These are phyloP conservation scores for Otocyon megalotis DNA, from an alignment of 2,113 vertebrate species.

Conservation along the genomic window DNA sequence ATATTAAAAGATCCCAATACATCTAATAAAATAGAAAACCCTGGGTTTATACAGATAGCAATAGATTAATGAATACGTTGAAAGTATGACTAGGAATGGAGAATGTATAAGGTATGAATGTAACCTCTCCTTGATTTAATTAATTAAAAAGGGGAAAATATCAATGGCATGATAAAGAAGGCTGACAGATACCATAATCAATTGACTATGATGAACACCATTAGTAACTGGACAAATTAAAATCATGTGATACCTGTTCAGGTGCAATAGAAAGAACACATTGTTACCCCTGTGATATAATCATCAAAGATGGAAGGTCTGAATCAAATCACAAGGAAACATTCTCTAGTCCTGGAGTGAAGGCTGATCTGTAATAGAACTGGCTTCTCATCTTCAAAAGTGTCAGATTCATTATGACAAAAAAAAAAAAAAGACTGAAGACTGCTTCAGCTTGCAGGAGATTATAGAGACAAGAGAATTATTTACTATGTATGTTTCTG, in stretches of 20 bases:
- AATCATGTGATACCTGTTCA: neutral
- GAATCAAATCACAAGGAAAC: neutral
- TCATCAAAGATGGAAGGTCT: neutral
- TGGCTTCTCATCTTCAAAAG: neutral
- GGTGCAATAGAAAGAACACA: neutral
- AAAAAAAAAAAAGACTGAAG: neutral
- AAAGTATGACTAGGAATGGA: neutral
- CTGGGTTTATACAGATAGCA: neutral
- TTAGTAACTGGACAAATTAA: neutral
- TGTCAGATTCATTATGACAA: neutral
- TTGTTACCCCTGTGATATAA: neutral
- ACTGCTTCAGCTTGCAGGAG: neutral
- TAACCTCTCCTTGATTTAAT: neutral
- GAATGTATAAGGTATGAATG: neutral
- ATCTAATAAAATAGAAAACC: neutral
- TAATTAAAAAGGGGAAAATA: neutral
- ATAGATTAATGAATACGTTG: neutral
- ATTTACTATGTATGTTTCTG: neutral
- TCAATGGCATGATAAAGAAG: neutral
- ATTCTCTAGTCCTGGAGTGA: neutral
- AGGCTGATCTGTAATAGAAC: neutral
- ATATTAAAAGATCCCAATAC: neutral
- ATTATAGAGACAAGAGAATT: neutral
- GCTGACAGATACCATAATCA: neutral
- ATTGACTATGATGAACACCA: neutral